These are phyloP conservation scores for Orchesella cincta DNA, from an alignment of 1,140 invertebrate genomes.

Conservation along the genomic window DNA sequence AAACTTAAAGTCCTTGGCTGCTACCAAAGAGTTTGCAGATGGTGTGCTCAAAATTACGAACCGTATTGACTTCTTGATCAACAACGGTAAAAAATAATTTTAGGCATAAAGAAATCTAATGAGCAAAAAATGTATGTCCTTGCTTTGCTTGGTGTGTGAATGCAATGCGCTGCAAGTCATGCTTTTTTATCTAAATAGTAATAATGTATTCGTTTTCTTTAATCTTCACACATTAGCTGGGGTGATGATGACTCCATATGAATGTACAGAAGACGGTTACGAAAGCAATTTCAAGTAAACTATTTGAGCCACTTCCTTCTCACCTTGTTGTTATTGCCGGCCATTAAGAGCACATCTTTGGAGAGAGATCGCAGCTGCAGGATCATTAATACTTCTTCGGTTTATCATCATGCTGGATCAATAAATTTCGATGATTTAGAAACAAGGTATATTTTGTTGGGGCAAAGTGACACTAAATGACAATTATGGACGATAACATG, in stretches of 20 bases:
- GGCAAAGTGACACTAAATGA: too few species aligned
- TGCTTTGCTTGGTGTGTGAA: too few species aligned
- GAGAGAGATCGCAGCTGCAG: slow-evolving; percentile 61
- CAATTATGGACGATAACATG: background rate
- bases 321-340: slow-evolving; percentile 55
- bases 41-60: slow-evolving; percentile 65
- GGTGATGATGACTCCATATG: slow-evolving; percentile 20
- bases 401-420: slow-evolving; percentile 70
- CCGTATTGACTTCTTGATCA: slow-evolving; percentile 73
- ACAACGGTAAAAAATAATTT: slow-evolving; percentile 65
- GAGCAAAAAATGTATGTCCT: too few species aligned
- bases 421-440: slow-evolving; percentile 76
- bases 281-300: slow-evolving; percentile 29
- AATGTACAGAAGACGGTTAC: slow-evolving; percentile 20
- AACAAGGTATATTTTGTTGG: slow-evolving; percentile 68
- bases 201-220: background rate
- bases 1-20: slow-evolving; percentile 68
- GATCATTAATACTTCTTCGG: slow-evolving; percentile 84
- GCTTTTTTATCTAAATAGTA: too few species aligned
- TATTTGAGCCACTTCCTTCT: slow-evolving; percentile 22
- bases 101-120: too few species aligned
- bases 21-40: slow-evolving; percentile 72
- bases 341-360: slow-evolving; percentile 58
- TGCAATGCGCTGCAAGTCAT: too few species aligned
- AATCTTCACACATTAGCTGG: slow-evolving; percentile 1